Evolutionary conservation across 2,113 vertebrate species (phyloP).

Genomic region (Neoarius graeffei): DNA sequence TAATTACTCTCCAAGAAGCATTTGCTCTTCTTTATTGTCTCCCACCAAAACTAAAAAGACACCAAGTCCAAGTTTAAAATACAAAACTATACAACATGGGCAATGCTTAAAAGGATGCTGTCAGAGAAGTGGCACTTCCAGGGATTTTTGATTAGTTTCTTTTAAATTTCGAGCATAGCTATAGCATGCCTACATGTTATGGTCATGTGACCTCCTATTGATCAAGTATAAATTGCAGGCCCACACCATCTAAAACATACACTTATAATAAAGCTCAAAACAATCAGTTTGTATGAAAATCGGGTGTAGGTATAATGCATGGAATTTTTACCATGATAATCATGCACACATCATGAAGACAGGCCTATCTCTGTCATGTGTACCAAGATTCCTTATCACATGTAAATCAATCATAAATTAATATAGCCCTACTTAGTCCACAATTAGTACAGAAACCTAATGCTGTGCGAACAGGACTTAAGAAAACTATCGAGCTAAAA

Average conservation of each 20-base stretch:
- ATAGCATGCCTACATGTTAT: no score
- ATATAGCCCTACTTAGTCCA: no score
- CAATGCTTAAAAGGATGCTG: neutral
- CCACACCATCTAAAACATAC: neutral
- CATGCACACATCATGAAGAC: neutral
- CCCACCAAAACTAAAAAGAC: no score
- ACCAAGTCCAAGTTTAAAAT: neutral
- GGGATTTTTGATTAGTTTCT: neutral
- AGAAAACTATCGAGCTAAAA: no score
- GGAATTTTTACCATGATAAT: neutral
- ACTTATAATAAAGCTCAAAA: neutral
- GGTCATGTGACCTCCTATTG: neutral
- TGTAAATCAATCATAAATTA: neutral
- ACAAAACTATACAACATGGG: neutral
- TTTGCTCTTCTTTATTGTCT: no score
- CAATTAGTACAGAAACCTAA: neutral
- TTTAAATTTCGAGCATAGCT: neutral
- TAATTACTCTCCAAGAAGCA: neutral
- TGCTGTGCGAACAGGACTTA: neutral
- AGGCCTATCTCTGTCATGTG: neutral
- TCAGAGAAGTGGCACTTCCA: neutral
- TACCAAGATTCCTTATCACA: neutral
- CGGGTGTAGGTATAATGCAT: neutral
- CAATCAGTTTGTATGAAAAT: neutral
- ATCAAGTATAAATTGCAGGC: neutral